A percentile compares a stretch with the other conserved stretches of the same genome.
Conservation (phyloP, 2,113 vertebrate species). For the Dasyurus viverrinus region DNA sequence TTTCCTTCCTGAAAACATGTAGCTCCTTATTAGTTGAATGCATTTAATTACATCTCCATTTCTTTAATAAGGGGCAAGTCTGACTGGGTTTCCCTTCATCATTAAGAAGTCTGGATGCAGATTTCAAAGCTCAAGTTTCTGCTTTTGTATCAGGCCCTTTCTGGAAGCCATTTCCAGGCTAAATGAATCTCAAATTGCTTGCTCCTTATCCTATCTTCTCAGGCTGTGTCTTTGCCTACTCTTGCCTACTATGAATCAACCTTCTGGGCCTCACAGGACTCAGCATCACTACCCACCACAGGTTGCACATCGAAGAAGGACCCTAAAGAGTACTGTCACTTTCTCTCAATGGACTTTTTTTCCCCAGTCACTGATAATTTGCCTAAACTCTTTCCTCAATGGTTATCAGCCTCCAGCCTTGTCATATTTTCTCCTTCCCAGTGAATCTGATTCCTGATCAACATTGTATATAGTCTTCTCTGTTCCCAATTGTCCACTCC, state of each 20-base stretch:
- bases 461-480: background rate
- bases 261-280: background rate
- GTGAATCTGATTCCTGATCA: background rate
- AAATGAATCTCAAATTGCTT: background rate
- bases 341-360: background rate
- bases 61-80: background rate
- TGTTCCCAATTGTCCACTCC: background rate
- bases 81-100: background rate
- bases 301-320: background rate
- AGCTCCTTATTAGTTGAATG: background rate
- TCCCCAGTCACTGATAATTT: background rate
- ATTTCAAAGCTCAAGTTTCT: background rate
- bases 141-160: background rate
- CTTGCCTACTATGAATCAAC: background rate
- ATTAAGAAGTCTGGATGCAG: background rate
- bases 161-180: background rate
- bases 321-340: background rate
- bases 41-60: background rate
- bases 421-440: background rate
- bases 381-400: background rate
- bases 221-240: too few relatives aligned
- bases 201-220: background rate
- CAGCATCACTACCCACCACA: background rate
- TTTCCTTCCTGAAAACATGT: background rate
- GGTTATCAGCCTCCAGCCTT: background rate